These are phyloP conservation scores for Barypeithes pellucidus DNA, from an alignment of 2,888 invertebrate genomes.

Conservation along the genomic window DNA sequence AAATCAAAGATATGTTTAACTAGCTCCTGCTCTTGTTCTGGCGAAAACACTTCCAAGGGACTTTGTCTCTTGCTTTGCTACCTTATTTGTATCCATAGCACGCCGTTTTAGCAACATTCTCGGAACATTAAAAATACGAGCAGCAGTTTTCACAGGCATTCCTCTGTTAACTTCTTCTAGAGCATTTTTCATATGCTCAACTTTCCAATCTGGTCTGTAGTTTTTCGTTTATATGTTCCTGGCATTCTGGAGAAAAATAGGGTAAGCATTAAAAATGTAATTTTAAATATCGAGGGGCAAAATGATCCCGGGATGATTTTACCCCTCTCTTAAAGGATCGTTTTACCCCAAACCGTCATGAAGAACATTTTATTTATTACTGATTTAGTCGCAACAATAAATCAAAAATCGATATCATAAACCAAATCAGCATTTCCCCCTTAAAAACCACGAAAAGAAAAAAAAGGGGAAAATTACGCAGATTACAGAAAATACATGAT, in stretches of 20 bases:
- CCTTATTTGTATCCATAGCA: constrained; percentile 23
- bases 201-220: constrained; percentile 29
- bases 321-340: too few species aligned
- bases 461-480: too few species aligned
- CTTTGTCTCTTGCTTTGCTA: constrained; percentile 21
- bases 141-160: constrained; percentile 14
- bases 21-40: constrained; percentile 26
- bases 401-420: too few species aligned
- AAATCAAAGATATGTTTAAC: constrained; percentile 17
- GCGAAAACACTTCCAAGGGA: constrained; percentile 27
- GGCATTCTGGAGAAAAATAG: constrained; percentile 19
- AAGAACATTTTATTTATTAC: too few species aligned
- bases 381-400: too few species aligned
- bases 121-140: constrained; percentile 2
- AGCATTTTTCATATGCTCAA: constrained; percentile 30
- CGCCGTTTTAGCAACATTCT: constrained; percentile 8
- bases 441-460: too few species aligned
- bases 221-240: constrained; percentile 27
- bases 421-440: too few species aligned
- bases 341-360: too few species aligned
- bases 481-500: too few species aligned
- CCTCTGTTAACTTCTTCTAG: constrained; percentile 23
- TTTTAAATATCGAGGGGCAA: not conserved
- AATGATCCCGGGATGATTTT: not conserved
- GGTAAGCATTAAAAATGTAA: not conserved